Conservation (phyloP, 2,797 vertebrate genomes). For the Mormyrops attenuatus region DNA sequence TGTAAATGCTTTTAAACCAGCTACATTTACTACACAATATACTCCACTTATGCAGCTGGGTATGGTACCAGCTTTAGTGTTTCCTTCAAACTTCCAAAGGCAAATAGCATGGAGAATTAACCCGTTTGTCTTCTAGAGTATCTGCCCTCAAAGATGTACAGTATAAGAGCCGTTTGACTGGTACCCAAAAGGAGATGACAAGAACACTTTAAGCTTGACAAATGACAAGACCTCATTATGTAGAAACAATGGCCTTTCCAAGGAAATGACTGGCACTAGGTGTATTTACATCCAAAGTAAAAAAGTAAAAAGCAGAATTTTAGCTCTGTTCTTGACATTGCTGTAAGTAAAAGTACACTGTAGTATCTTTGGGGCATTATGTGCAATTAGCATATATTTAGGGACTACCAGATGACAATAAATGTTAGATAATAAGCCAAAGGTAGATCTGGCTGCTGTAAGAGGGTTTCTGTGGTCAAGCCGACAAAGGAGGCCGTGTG, state of each 20-base stretch:
- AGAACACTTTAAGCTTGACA: background rate
- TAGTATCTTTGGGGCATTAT: background rate
- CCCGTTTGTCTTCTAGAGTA: background rate
- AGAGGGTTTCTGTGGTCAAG: background rate
- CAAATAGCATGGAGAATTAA: background rate
- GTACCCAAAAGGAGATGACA: background rate
- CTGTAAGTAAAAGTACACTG: background rate
- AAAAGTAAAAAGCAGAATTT: background rate
- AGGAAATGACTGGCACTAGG: background rate
- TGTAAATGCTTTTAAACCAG: background rate
- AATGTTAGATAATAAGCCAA: background rate
- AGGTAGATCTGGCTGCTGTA: background rate
- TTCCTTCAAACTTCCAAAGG: background rate
- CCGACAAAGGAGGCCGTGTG: background rate
- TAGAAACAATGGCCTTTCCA: background rate
- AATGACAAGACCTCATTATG: constrained; percentile 1
- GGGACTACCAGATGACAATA: background rate
- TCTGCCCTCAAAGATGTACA: background rate
- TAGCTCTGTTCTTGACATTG: background rate
- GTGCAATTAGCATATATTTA: background rate
- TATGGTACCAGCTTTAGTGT: background rate
- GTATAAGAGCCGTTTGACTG: background rate
- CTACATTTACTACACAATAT: background rate
- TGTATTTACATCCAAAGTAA: background rate
- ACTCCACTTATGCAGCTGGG: background rate